Base-by-base conservation (phyloP, 2,888 invertebrate genomes). In the Tenthredo scrophulariae region DNA sequence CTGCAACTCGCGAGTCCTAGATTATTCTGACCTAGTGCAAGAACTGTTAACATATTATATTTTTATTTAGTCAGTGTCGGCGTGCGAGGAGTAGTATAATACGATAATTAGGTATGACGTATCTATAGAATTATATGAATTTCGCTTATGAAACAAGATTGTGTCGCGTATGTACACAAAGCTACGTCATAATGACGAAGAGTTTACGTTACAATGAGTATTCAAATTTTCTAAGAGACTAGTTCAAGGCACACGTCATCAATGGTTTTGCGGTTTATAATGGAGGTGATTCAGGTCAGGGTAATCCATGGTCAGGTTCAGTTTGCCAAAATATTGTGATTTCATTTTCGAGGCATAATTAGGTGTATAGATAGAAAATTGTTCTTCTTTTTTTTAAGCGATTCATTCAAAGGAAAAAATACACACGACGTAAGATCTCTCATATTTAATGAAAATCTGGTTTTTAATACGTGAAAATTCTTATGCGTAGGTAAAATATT, bases 21-120 rank as follows among this genome's bases (percentile, higher is more conserved):
- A 67, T 67, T 67, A 33, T 67, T 29, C 15, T 67, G 67, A 67
- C 67, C 67, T 67, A 67, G 67, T 33, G 67, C 67, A 67, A 67
- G 18, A 67, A 67, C 33, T 67, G 67, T 33, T 67, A 15, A 67
- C 6, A 67, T 33, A 33, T 33, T 67, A 18, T 67, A 33, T 67
- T 67, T 33, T 18, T 33, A 33, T 18, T 67, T 33, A 33, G 33
- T 67, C 6, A 67, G 18, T 67, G 15, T 33, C 29, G 18, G 18
- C 4, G 1, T 29, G 33, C 67, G 29, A 33, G 33, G 13, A 9
- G 4, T 62, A 37, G 37, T 37, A 62, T 10, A 18, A 18, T 33
- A 33, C 29, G 18, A 67, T 18, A 22, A 62, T 62, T 62, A 18
- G 9, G 15, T 6, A 15, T 33, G 33, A 67, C 29, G 33, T 33